phyloP scores from a whole-genome alignment of 1,140 invertebrate species.

The Mya arenaria region DNA sequence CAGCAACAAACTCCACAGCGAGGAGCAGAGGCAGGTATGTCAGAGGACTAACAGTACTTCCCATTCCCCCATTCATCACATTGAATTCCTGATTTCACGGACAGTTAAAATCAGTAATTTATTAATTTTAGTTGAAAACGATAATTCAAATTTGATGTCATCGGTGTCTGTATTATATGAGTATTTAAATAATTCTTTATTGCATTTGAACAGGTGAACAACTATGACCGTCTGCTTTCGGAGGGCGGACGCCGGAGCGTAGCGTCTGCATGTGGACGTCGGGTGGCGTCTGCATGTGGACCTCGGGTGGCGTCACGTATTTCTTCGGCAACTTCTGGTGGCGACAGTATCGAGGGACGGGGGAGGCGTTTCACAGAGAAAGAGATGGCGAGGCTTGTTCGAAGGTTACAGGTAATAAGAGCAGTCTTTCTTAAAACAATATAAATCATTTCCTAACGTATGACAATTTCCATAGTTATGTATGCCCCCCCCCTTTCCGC shows the following conservation, averaged over 20 bases:
- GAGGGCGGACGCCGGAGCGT: slow-evolving; percentile 36
- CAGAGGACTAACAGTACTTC: no score
- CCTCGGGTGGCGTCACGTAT: slow-evolving; percentile 54
- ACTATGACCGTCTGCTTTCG: slow-evolving; percentile 55
- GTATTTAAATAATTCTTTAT: no score
- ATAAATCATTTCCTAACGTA: no score
- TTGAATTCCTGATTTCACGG: no score
- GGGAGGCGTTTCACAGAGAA: slow-evolving; percentile 52
- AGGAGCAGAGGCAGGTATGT: slow-evolving; percentile 56
- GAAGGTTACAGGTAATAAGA: slow-evolving; percentile 55
- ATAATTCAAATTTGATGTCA: no score
- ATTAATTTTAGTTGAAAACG: no score
- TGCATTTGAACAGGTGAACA: slow-evolving; percentile 56
- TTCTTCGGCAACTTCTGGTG: slow-evolving; percentile 21
- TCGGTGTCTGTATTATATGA: no score
- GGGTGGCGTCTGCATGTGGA: slow-evolving; percentile 52
- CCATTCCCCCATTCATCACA: no score
- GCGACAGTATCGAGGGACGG: neutral
- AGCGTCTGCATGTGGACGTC: slow-evolving; percentile 50
- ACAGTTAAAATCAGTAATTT: no score
- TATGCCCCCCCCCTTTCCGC: no score
- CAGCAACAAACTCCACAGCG: slow-evolving; percentile 54
- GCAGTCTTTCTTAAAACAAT: no score
- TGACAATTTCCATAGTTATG: no score
- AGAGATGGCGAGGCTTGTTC: slow-evolving; percentile 60